Evolutionary conservation across 2,113 vertebrate genomes (phyloP), one percentile per base, ranked within the genome.

Genomic region (Pachycephala philippinensis): DNA sequence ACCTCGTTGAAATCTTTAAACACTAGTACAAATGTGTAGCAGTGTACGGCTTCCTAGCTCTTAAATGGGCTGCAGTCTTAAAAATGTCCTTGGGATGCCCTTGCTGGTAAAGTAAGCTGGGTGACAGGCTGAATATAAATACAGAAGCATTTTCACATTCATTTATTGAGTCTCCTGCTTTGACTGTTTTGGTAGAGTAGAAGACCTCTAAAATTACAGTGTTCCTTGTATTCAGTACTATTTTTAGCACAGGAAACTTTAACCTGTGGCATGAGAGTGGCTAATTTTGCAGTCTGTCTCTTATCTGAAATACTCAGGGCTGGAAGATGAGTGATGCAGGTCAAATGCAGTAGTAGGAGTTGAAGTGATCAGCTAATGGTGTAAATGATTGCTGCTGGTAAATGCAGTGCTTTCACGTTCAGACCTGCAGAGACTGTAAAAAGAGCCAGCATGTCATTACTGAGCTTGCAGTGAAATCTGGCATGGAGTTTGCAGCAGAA

Each of bases 201-300:
- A 56, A 59, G 21, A 57, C 40, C 30, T 91, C 59, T 93, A 94
- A 91, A 82, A 83, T 88, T 80, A 90, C 44, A 53, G 64, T 50
- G 42, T 60, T 85, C 49, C 13, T 56, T 90, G 68, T 72, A 2
- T 24, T 49, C 57, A 31, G 16, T 28, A 14, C 63, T 92, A 78
- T 88, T 95, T 96, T 95, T 90, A 93, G 79, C 56, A 24, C 3
- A 10, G 57, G 56, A 75, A 86, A n/a, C 75, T 95, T 68, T 77
- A 74, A 94, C 47, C 79, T 86, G 76, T 86, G 68, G 75, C 80
- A 64, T 80, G 54, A 94, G 63, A 63, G 60, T 52, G 22, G 71
- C 87, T 89, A 91, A 65, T 94, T 79, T 61, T 61, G 68, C 56
- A 60, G 64, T 42, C 69, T 84, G 59, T 81, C 82, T 66, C 85